Evolutionary conservation across 2,797 vertebrate species (phyloP).

Genomic region (Coregonus suidteri): DNA sequence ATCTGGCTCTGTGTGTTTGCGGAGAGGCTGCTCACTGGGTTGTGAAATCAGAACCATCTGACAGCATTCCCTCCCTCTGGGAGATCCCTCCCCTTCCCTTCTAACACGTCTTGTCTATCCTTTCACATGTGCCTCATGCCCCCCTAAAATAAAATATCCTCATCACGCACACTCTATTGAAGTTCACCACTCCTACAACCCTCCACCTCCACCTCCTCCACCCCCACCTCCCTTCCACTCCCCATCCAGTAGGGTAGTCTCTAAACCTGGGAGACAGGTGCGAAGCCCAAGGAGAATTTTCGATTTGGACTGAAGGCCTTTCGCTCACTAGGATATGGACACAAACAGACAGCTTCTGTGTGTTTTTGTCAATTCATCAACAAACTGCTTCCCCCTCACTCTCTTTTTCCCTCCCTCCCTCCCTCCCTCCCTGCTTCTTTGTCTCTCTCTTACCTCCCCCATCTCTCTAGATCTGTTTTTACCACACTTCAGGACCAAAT

Average conservation of each 20-base stretch:
- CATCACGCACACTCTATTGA: too few relatives aligned
- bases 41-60: constrained; percentile 51
- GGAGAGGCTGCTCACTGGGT: constrained; percentile 38
- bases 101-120: constrained; percentile 9
- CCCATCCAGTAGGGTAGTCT: too few relatives aligned
- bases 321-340: too few relatives aligned
- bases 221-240: too few relatives aligned
- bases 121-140: constrained; percentile 14
- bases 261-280: too few relatives aligned
- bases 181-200: too few relatives aligned
- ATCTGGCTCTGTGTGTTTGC: constrained; percentile 32
- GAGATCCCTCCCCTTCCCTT: constrained; percentile 14
- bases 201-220: too few relatives aligned
- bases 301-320: too few relatives aligned
- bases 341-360: too few relatives aligned
- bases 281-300: too few relatives aligned
- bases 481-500: not conserved
- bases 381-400: not conserved
- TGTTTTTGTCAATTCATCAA: too few relatives aligned
- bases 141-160: not conserved
- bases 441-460: not conserved
- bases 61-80: constrained; percentile 36
- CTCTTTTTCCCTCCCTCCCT: not conserved
- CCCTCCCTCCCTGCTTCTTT: not conserved
- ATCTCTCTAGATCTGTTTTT: not conserved